These are phyloP conservation scores for Sarcophaga rosellei DNA, from an alignment of 2,888 invertebrate species.

Conservation along the genomic window DNA sequence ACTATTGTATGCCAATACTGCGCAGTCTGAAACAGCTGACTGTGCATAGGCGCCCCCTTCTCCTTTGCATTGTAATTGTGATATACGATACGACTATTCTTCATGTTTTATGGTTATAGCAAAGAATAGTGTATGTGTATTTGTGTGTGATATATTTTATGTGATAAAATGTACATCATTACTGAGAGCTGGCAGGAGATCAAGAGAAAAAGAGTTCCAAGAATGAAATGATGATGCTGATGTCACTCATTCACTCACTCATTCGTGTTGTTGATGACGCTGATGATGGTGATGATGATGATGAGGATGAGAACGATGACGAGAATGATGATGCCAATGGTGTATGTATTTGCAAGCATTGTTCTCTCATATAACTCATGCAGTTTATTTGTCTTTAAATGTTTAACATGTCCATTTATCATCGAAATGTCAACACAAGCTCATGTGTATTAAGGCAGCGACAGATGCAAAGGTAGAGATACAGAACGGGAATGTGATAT, in stretches of 20 bases:
- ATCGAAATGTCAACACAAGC: constrained; percentile 40
- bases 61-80: too few species aligned
- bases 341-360: constrained; percentile 10
- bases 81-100: too few species aligned
- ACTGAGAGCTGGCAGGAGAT: constrained; percentile 24
- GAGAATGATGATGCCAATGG: constrained; percentile 16
- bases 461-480: not conserved
- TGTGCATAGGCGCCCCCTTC: too few species aligned
- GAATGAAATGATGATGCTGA: not conserved
- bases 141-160: constrained; percentile 31
- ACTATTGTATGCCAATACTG: too few species aligned
- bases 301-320: constrained; percentile 14
- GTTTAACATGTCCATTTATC: constrained; percentile 67
- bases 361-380: constrained; percentile 38
- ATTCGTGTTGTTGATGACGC: not conserved
- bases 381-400: constrained; percentile 62
- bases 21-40: too few species aligned
- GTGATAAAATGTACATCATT: constrained; percentile 58
- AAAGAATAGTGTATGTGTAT: not conserved
- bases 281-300: constrained; percentile 22
- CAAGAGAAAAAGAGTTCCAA: not conserved
- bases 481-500: too few species aligned
- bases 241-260: too few species aligned
- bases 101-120: too few species aligned
- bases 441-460: constrained; percentile 12